Base-by-base conservation (phyloP, 2,113 vertebrate genomes). In the Lamprotornis superbus region DNA sequence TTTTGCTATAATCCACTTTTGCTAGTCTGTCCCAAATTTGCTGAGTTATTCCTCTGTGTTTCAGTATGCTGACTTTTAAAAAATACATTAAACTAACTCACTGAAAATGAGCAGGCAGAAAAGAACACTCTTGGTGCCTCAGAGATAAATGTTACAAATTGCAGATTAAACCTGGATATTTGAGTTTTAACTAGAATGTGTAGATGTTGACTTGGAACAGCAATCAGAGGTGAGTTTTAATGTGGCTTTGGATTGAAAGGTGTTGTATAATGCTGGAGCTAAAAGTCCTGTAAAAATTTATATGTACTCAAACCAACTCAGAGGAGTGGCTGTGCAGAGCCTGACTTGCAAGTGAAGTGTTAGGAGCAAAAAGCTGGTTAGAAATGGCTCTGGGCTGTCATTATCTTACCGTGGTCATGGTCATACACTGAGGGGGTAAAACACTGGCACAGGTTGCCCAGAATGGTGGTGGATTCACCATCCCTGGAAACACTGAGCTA, bases 261-360 rank as follows among this genome's bases (percentile, higher is more conserved):
- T 52, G 18, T 7, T 71, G 27, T 39, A 3, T 52, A 40, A 47
- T 42, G 70, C 25, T 79, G 57, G 37, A 55, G 4, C 52, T 69
- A n/a, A 65, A 17, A 71, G 35, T 33, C 33, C 63, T 16, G 30
- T 71, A 37, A 31, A 53, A 42, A 63, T 10, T 11, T 46, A 15
- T 3, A 5, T 1, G 1, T 13, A 24, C 12, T 5, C 42, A 63
- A 30, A n/a, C 2, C 24, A 52, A 37, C 13, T 10, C 42, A 25
- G 55, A 75, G 46, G 31, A 46, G 22, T 39, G 31, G 30, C 14
- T 68, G 3, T 27, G 42, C 25, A 21, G 69, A 57, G 12, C 74
- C 27, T 65, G 56, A 33, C 18, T 5, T 22, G 11, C 3, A 56
- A 40, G 15, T 39, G 31, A 57, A 15, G 20, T 0, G 1, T 64